A percentile compares a stretch with the other conserved stretches of the same genome.
These are phyloP conservation scores for Dynastes maya DNA, from an alignment of 2,888 invertebrate species.

Conservation along the genomic window DNA sequence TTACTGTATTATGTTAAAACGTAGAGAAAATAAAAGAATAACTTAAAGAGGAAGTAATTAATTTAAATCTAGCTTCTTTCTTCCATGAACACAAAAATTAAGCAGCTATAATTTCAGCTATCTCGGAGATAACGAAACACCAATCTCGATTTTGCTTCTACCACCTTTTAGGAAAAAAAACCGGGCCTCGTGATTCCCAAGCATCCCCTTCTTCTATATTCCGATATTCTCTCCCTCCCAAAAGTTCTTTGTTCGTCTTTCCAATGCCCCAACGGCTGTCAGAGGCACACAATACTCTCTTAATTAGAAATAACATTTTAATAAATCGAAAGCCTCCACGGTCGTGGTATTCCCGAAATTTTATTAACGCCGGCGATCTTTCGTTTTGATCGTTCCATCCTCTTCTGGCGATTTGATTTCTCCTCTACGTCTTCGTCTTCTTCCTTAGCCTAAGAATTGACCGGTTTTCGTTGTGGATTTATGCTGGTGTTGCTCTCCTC, in stretches of 20 bases:
- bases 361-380: conserved; percentile 24
- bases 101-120: not conserved
- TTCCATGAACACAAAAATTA: not conserved
- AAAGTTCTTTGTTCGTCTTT: no score
- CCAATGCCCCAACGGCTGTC: not conserved
- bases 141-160: not conserved
- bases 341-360: conserved; percentile 12
- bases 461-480: not conserved
- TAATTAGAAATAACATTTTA: conserved; percentile 38
- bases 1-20: not conserved
- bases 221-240: no score
- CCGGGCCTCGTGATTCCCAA: not conserved
- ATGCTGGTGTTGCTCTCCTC: not conserved
- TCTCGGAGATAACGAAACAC: not conserved
- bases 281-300: conserved; percentile 30
- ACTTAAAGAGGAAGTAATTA: conserved; percentile 8
- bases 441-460: not conserved
- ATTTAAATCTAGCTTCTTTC: conserved; percentile 10
- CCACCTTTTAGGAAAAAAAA: not conserved
- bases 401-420: not conserved
- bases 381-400: not conserved
- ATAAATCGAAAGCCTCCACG: conserved; percentile 32
- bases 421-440: not conserved
- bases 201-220: not conserved
- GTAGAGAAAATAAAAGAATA: not conserved